Evolutionary conservation across 2,797 vertebrate species (phyloP).

Genomic region (Coendou prehensilis): DNA sequence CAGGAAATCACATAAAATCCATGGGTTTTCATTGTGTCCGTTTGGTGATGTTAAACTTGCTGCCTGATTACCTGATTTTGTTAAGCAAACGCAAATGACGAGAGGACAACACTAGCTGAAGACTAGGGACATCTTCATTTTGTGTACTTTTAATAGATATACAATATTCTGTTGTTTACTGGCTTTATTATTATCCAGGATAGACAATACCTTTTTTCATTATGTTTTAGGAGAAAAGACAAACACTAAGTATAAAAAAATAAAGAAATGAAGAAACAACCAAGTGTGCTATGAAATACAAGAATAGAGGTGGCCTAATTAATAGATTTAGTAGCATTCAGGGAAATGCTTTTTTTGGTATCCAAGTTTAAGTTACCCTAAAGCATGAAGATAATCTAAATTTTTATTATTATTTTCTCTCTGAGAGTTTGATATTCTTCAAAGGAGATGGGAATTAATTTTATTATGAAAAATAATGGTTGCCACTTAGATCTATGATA

Average conservation of each 20-base stretch:
- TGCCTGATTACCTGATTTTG: background rate
- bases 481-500: background rate
- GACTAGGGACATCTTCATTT: background rate
- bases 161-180: background rate
- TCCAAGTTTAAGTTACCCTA: conserved; percentile 25
- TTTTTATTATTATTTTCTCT: conserved; percentile 6
- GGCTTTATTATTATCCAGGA: conserved; percentile 23
- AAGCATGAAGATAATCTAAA: background rate
- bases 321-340: background rate
- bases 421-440: background rate
- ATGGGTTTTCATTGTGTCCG: background rate
- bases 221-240: background rate
- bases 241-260: background rate
- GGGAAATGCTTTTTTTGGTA: background rate
- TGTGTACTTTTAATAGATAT: background rate
- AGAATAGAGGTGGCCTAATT: background rate
- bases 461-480: background rate
- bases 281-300: background rate
- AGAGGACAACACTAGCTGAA: background rate
- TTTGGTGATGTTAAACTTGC: background rate
- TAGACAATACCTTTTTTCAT: background rate
- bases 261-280: background rate
- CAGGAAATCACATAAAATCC: background rate
- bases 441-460: background rate
- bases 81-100: background rate